Evolutionary conservation across 2,888 invertebrate genomes (phyloP).

Genomic region (Caenorhabditis macrosperma): DNA sequence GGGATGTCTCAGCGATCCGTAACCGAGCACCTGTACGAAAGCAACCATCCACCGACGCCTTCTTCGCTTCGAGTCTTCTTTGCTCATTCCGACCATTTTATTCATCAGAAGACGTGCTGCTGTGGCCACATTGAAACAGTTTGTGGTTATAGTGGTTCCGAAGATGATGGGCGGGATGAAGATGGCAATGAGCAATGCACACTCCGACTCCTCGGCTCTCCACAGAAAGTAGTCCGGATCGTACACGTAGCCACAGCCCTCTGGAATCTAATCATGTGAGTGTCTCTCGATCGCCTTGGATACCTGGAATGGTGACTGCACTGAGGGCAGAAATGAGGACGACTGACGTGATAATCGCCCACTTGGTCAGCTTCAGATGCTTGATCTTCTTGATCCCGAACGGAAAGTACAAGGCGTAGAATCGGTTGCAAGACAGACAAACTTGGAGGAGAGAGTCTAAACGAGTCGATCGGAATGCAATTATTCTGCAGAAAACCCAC

Average conservation of each 20-base stretch:
- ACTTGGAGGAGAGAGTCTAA: slow-evolving; percentile 8
- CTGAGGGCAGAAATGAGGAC: neutral
- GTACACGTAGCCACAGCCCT: slow-evolving; percentile 11
- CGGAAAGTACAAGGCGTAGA: slow-evolving; percentile 20
- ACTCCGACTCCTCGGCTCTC: neutral
- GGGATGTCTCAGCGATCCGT: neutral
- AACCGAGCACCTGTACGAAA: neutral
- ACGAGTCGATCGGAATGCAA: too few species aligned
- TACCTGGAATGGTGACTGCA: slow-evolving; percentile 5
- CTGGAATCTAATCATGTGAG: neutral
- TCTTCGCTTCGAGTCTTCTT: neutral
- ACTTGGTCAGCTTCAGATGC: neutral
- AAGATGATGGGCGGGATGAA: neutral
- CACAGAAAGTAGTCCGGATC: slow-evolving; percentile 6
- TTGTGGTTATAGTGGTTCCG: neutral
- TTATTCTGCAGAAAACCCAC: too few species aligned
- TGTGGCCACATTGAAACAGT: slow-evolving; percentile 11
- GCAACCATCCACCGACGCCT: slow-evolving; percentile 6
- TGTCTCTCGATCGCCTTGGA: neutral
- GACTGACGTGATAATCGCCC: neutral
- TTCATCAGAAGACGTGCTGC: neutral
- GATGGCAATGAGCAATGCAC: neutral
- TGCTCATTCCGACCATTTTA: neutral
- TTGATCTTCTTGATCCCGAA: neutral
- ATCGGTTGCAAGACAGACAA: slow-evolving; percentile 26